Evolutionary conservation across 2,888 invertebrate genomes (phyloP).

Genomic region (Pandemis heparana): DNA sequence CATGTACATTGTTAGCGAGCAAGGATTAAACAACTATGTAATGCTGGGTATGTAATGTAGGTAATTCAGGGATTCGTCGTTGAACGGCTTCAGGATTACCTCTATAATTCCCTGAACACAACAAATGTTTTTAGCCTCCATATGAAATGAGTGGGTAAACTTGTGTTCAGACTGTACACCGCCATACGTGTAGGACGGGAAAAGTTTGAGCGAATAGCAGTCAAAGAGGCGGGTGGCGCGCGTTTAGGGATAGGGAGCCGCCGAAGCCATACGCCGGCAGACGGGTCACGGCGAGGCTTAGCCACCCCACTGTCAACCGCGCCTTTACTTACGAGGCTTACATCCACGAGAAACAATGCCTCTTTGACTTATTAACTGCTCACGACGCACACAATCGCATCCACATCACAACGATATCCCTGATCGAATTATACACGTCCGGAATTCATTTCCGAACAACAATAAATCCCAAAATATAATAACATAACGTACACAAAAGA

Average conservation of each 20-base stretch:
- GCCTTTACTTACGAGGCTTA: slow-evolving; percentile 65
- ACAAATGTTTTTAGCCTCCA: slow-evolving; percentile 79
- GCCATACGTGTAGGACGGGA: slow-evolving; percentile 52
- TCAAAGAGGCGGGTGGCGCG: slow-evolving; percentile 55
- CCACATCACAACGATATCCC: slow-evolving; percentile 36
- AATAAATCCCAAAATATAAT: slow-evolving; percentile 64
- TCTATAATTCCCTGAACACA: slow-evolving; percentile 78
- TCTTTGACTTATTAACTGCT: slow-evolving; percentile 65
- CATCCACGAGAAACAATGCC: slow-evolving; percentile 52
- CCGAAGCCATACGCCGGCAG: slow-evolving; percentile 72
- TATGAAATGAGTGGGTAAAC: slow-evolving; percentile 49
- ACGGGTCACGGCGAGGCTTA: slow-evolving; percentile 70
- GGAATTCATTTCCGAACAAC: slow-evolving; percentile 48
- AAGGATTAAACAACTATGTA: slow-evolving; percentile 80
- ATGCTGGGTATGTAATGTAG: slow-evolving; percentile 78
- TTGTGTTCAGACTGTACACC: slow-evolving; percentile 51
- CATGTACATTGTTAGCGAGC: slow-evolving; percentile 69
- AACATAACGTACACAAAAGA: slow-evolving; percentile 62
- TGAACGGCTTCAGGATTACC: slow-evolving; percentile 84
- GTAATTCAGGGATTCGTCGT: slow-evolving; percentile 81
- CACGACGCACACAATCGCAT: slow-evolving; percentile 47
- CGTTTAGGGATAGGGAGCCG: slow-evolving; percentile 62
- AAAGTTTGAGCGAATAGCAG: slow-evolving; percentile 55
- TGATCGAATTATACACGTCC: slow-evolving; percentile 36
- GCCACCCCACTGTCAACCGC: slow-evolving; percentile 62